A percentile compares a stretch with the other conserved stretches of the same genome.
Evolutionary conservation across 2,888 invertebrate genomes (phyloP).

Genomic region (Capitulum mitella): DNA sequence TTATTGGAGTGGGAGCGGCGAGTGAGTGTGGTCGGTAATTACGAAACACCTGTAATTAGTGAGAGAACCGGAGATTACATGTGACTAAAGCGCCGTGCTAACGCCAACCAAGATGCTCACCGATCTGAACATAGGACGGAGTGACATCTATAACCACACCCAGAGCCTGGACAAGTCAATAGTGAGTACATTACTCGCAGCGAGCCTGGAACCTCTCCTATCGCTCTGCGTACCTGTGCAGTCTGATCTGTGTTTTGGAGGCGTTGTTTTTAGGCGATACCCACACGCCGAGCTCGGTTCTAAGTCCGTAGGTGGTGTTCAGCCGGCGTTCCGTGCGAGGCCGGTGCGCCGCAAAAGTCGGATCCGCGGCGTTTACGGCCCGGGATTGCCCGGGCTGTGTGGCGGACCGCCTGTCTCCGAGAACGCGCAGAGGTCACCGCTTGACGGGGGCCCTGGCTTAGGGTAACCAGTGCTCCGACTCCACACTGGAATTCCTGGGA

Average conservation of each 20-base stretch:
- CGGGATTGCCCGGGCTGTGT: no score
- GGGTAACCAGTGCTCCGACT: no score
- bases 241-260: neutral
- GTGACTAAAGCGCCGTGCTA: neutral
- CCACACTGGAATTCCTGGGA: no score
- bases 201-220: neutral
- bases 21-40: neutral
- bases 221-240: neutral
- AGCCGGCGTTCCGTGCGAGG: no score
- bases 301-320: no score
- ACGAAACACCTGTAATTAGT: constrained; percentile 8
- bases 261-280: no score
- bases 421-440: no score
- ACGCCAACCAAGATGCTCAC: neutral
- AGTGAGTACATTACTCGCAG: neutral
- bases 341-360: no score
- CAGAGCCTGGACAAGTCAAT: neutral
- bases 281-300: no score
- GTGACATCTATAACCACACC: neutral
- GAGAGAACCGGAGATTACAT: neutral
- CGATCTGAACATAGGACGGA: neutral
- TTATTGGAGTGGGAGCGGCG: constrained; percentile 2
- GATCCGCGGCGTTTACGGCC: no score
- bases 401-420: no score
- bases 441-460: no score